Conservation (phyloP, 2,797 vertebrate genomes). For the Catostomus latipinnis region DNA sequence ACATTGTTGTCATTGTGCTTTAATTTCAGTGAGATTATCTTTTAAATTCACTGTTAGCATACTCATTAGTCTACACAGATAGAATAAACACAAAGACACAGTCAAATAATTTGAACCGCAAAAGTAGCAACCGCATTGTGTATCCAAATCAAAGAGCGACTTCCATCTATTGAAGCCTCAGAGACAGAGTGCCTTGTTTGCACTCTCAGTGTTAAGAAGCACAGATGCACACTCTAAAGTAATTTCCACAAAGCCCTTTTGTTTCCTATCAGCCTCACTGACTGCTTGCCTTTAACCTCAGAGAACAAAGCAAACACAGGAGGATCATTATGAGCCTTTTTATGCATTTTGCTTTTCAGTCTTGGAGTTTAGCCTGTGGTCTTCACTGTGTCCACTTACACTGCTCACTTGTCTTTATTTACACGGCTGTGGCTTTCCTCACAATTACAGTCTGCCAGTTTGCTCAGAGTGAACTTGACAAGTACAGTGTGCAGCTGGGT, state of each 20-base stretch:
- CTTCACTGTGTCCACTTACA: conserved; percentile 28
- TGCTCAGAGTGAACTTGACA: not conserved
- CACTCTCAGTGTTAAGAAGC: conserved; percentile 47
- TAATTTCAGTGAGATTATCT: not conserved
- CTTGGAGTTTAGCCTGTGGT: conserved; percentile 15
- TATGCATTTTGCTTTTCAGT: conserved; percentile 39
- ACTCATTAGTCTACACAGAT: conserved; percentile 13
- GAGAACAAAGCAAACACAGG: conserved; percentile 63
- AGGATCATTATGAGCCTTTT: conserved; percentile 54
- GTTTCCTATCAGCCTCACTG: conserved; percentile 56
- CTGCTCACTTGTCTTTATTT: conserved; percentile 40
- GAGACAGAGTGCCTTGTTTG: conserved; percentile 56
- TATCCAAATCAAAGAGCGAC: conserved; percentile 46
- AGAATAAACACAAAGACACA: conserved; percentile 39
- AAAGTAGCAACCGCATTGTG: conserved; percentile 51
- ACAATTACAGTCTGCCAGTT: not conserved
- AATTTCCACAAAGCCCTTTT: conserved; percentile 65
- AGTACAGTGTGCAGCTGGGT: not conserved
- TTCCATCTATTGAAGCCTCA: conserved; percentile 35
- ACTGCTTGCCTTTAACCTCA: conserved; percentile 63
- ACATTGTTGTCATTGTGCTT: not conserved
- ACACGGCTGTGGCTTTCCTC: not conserved
- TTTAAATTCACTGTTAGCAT: not conserved
- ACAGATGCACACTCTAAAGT: conserved; percentile 60
- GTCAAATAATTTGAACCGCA: conserved; percentile 44